These are phyloP conservation scores for Eumaeus atala DNA, from an alignment of 1,140 invertebrate species.

Conservation along the genomic window DNA sequence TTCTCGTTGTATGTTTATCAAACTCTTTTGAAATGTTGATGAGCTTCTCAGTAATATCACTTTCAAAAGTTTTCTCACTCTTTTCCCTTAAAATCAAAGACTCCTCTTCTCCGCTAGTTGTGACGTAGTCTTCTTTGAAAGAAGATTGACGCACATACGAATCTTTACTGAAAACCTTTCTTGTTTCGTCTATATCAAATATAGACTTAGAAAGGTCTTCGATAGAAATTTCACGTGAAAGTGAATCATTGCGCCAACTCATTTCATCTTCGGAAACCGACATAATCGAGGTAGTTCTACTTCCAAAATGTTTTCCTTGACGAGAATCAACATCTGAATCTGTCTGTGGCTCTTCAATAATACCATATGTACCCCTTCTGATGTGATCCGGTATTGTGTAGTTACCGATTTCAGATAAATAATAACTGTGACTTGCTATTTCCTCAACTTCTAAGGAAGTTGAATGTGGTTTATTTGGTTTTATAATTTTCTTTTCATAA, in stretches of 20 bases:
- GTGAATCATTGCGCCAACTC: conserved; percentile 70
- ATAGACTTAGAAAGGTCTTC: conserved; percentile 72
- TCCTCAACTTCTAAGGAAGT: conserved; percentile 76
- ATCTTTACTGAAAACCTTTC: conserved; percentile 67
- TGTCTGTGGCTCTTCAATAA: conserved; percentile 73
- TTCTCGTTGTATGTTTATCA: conserved; percentile 50
- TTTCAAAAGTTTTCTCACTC: conserved; percentile 67
- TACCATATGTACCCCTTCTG: conserved; percentile 63
- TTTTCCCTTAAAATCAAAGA: conserved; percentile 59
- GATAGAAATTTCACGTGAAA: conserved; percentile 76
- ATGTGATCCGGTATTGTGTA: conserved; percentile 75
- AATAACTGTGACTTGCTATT: conserved; percentile 77
- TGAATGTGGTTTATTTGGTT: conserved; percentile 67
- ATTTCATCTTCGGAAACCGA: conserved; percentile 80
- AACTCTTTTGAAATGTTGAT: conserved; percentile 61
- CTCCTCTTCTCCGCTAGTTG: conserved; percentile 59
- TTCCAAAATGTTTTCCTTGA: conserved; percentile 53
- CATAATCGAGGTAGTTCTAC: conserved; percentile 77
- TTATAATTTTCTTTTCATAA: conserved; percentile 54
- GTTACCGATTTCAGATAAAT: conserved; percentile 74
- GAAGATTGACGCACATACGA: conserved; percentile 65
- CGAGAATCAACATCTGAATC: conserved; percentile 64
- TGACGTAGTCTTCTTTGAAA: conserved; percentile 67
- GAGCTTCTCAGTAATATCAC: conserved; percentile 74
- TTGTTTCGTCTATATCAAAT: conserved; percentile 66